A percentile compares a stretch with the other conserved stretches of the same genome.
Conservation (phyloP, 2,888 invertebrate species). For the Leptura quadrifasciata region DNA sequence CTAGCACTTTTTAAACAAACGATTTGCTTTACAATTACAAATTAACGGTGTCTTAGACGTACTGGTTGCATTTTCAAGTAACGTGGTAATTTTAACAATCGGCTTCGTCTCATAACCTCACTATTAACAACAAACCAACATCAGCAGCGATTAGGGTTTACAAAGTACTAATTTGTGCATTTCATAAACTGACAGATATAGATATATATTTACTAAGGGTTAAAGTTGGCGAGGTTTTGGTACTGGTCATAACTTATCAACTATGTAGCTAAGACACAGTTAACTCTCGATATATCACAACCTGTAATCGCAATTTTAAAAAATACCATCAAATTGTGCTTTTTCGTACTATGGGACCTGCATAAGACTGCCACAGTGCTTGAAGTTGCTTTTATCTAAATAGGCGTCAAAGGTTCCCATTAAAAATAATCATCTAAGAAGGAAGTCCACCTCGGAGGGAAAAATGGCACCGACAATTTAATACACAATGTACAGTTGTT, state of each 20-base stretch:
- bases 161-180: too few relatives aligned
- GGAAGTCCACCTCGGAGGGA: not conserved
- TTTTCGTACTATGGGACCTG: not conserved
- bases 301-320: constrained; percentile 3
- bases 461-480: not conserved
- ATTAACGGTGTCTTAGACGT: not conserved
- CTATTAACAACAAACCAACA: not conserved
- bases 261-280: not conserved
- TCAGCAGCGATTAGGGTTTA: too few relatives aligned
- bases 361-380: not conserved
- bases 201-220: too few relatives aligned
- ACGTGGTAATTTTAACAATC: not conserved
- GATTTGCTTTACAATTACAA: constrained; percentile 21
- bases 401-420: not conserved
- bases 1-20: constrained; percentile 28
- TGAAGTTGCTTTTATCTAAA: not conserved
- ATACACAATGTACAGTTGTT: too few relatives aligned
- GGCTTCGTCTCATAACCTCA: too few relatives aligned
- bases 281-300: not conserved
- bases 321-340: constrained; percentile 10
- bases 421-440: not conserved
- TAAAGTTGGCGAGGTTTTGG: too few relatives aligned
- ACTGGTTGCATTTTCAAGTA: not conserved
- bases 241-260: too few relatives aligned
- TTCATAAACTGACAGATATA: too few relatives aligned